phyloP scores from a whole-genome alignment of 2,113 vertebrate species.

The Scartelaos histophorus region DNA sequence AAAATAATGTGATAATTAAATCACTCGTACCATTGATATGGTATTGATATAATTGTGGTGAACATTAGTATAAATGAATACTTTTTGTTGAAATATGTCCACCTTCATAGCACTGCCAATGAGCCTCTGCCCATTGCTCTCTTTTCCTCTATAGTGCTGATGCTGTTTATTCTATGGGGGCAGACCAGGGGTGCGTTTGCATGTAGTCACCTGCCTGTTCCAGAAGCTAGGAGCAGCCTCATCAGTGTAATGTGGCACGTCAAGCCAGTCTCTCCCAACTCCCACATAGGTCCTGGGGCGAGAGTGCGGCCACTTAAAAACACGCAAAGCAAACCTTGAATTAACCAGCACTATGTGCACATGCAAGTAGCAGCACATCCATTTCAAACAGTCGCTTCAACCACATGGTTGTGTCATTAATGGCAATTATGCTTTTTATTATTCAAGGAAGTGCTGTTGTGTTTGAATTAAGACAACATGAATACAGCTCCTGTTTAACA shows the following conservation, averaged over 20 bases:
- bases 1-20: too few relatives aligned
- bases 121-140: too few relatives aligned
- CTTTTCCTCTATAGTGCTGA: background rate
- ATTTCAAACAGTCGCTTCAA: constrained; percentile 21
- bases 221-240: constrained; percentile 35
- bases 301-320: constrained; percentile 62
- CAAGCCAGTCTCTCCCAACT: constrained; percentile 50
- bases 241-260: constrained; percentile 44
- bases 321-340: constrained; percentile 47
- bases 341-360: constrained; percentile 44
- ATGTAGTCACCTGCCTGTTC: constrained; percentile 64
- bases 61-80: background rate
- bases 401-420: constrained; percentile 2
- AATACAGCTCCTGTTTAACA: background rate
- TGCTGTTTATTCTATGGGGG: constrained; percentile 15
- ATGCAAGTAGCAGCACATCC: constrained; percentile 56
- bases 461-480: background rate
- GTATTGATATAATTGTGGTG: background rate
- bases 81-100: background rate
- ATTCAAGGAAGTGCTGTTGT: background rate
- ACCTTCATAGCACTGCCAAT: background rate
- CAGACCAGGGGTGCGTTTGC: constrained; percentile 27
- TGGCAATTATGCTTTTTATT: background rate
- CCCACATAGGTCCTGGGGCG: constrained; percentile 62
- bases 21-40: background rate